phyloP scores from a whole-genome alignment of 2,113 vertebrate genomes.

The Engraulis encrasicolus region DNA sequence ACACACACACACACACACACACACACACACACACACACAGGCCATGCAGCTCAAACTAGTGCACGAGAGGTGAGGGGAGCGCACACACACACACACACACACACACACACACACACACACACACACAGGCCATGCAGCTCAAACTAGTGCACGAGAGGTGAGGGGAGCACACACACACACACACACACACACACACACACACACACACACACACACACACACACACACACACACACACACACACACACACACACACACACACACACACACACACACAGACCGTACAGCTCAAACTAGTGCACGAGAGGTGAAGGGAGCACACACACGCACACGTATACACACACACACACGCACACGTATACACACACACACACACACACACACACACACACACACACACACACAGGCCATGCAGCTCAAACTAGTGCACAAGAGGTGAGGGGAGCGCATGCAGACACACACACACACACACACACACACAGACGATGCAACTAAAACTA shows the following conservation, averaged over 20 bases:
- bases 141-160: no score
- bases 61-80: conserved; percentile 81
- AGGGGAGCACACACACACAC: no score
- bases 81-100: conserved; percentile 6
- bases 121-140: not conserved
- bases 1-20: not conserved
- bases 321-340: no score
- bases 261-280: not conserved
- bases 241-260: not conserved
- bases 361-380: no score
- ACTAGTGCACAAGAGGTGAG: no score
- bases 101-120: not conserved
- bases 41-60: conserved; percentile 49
- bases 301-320: not conserved
- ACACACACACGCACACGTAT: no score
- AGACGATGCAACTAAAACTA: no score
- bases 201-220: not conserved
- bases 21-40: not conserved
- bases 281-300: not conserved
- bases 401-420: not conserved
- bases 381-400: not conserved
- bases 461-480: not conserved
- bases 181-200: not conserved
- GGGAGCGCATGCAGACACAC: no score
- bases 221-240: not conserved